Evolutionary conservation across 2,113 vertebrate genomes (phyloP).

Genomic region (Nannobrachium achirus): DNA sequence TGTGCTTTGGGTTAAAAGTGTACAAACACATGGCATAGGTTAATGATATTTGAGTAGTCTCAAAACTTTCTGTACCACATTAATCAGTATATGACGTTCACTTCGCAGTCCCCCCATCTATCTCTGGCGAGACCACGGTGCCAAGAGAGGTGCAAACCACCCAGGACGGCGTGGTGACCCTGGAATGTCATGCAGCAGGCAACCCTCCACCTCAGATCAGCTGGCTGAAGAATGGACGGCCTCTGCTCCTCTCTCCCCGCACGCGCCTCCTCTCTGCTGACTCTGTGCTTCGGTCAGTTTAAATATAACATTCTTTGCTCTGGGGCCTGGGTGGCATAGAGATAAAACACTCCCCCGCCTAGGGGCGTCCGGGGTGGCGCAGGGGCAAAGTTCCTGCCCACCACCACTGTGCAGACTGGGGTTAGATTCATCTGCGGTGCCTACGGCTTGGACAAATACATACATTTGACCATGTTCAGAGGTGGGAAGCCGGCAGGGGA

Average conservation of each 20-base stretch:
- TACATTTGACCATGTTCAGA: too few species aligned
- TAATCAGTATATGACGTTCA: background rate
- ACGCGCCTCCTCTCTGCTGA: conserved; percentile 80
- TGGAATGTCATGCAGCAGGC: conserved; percentile 83
- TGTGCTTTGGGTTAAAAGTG: too few species aligned
- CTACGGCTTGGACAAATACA: too few species aligned
- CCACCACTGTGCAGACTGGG: too few species aligned
- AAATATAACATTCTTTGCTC: too few species aligned
- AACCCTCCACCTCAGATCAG: conserved; percentile 82
- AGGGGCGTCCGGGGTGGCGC: too few species aligned
- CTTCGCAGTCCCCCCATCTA: conserved; percentile 83
- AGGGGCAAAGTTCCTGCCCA: too few species aligned
- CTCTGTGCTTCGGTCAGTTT: conserved; percentile 83
- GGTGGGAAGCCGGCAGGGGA: too few species aligned
- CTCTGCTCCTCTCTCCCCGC: conserved; percentile 82
- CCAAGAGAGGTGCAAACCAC: conserved; percentile 72
- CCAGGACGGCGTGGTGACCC: conserved; percentile 76
- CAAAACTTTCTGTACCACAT: background rate
- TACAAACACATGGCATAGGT: too few species aligned
- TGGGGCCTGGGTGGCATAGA: too few species aligned
- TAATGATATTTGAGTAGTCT: background rate
- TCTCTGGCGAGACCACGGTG: conserved; percentile 58
- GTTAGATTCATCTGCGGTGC: too few species aligned
- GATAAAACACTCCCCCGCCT: too few species aligned
- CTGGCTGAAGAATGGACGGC: conserved; percentile 89